A percentile compares a stretch with the other conserved stretches of the same genome.
phyloP scores from a whole-genome alignment of 2,888 invertebrate species.

The Morpho helenor region DNA sequence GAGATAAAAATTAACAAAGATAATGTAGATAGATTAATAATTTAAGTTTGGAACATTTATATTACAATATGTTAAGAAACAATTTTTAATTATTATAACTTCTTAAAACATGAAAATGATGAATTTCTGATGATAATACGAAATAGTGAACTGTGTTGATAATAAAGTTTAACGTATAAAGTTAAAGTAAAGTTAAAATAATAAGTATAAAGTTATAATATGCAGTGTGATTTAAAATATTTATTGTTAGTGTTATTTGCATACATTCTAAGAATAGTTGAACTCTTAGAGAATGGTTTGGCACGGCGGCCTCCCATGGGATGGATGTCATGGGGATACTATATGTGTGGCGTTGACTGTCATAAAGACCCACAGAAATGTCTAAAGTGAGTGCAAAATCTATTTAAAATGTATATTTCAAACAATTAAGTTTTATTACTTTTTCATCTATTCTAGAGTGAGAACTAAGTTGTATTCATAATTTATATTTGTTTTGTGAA shows the following conservation, averaged over 20 bases:
- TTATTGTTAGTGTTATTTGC: constrained; percentile 25
- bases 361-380: constrained; percentile 79
- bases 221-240: not conserved
- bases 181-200: not conserved
- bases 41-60: no score
- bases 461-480: no score
- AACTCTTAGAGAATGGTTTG: constrained; percentile 80
- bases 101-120: no score
- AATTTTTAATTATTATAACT: no score
- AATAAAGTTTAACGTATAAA: not conserved
- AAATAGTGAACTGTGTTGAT: not conserved
- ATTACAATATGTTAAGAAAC: no score
- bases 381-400: constrained; percentile 72
- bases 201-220: not conserved
- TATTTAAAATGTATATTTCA: not conserved
- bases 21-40: no score
- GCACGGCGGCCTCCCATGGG: constrained; percentile 85
- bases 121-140: no score
- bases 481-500: no score
- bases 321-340: constrained; percentile 87
- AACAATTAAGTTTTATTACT: not conserved
- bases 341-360: constrained; percentile 81
- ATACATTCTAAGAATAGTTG: constrained; percentile 31
- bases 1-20: no score
- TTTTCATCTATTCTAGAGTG: not conserved